These are phyloP conservation scores for Crypturellus undulatus DNA, from an alignment of 2,113 vertebrate genomes.

Conservation along the genomic window DNA sequence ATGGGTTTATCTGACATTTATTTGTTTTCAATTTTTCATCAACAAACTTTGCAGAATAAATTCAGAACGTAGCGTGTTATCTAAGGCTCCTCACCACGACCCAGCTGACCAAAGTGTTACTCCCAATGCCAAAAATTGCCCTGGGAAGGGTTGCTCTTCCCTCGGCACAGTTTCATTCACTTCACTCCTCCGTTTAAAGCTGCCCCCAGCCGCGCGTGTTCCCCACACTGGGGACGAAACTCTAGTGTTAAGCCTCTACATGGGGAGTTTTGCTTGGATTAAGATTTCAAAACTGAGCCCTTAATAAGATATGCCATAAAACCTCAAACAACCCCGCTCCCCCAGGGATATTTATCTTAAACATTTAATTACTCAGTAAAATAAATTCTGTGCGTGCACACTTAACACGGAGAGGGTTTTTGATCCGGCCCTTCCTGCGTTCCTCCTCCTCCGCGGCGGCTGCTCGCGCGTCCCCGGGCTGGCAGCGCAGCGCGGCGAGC, in stretches of 20 bases:
- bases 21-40: not conserved
- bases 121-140: not conserved
- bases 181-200: not conserved
- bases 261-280: slow-evolving; percentile 55
- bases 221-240: not conserved
- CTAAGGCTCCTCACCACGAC: not conserved
- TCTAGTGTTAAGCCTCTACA: not conserved
- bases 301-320: slow-evolving; percentile 63
- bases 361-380: slow-evolving; percentile 62
- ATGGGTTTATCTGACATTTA: not conserved
- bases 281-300: slow-evolving; percentile 60
- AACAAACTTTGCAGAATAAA: not conserved
- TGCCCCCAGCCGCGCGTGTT: not conserved
- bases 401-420: slow-evolving; percentile 37
- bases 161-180: not conserved
- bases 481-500: too few species aligned
- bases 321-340: slow-evolving; percentile 56
- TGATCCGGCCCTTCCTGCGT: slow-evolving; percentile 32
- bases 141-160: not conserved
- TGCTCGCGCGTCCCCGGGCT: too few species aligned
- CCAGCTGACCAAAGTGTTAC: not conserved
- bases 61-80: not conserved
- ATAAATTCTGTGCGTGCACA: slow-evolving; percentile 51
- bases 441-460: slow-evolving; percentile 46
- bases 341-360: slow-evolving; percentile 65